Conservation (phyloP, 2,888 invertebrate species). For the Cyrtodaria siliqua region DNA sequence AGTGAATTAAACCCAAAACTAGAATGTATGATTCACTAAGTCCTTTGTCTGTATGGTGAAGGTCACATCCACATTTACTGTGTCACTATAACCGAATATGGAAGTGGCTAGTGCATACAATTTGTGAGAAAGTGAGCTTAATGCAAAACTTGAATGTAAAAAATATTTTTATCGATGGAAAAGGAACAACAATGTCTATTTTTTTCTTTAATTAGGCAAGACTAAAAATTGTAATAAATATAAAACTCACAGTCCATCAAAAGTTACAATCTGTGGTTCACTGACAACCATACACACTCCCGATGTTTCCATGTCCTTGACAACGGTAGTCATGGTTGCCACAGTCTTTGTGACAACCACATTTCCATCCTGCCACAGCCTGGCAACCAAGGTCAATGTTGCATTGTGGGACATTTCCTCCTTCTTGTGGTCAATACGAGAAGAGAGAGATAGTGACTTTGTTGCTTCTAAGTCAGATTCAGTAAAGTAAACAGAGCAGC, state of each 20-base stretch:
- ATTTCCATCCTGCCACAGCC: conserved; percentile 30
- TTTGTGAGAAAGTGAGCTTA: too few relatives aligned
- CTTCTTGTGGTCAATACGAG: conserved; percentile 38
- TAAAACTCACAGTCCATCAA: conserved; percentile 77
- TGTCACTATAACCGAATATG: too few relatives aligned
- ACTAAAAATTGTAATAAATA: too few relatives aligned
- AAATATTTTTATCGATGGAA: too few relatives aligned
- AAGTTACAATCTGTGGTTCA: conserved; percentile 71
- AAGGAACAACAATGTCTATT: too few relatives aligned
- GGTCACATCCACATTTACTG: too few relatives aligned
- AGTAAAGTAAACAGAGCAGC: conserved; percentile 12
- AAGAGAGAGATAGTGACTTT: conserved; percentile 11
- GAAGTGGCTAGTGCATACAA: too few relatives aligned
- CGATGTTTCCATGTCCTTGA: conserved; percentile 60
- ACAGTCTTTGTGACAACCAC: conserved; percentile 11
- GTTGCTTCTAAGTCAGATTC: background rate
- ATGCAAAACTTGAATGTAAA: too few relatives aligned
- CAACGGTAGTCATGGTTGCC: conserved; percentile 27
- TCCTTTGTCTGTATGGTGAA: too few relatives aligned
- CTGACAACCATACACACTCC: conserved; percentile 70
- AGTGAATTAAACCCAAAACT: too few relatives aligned
- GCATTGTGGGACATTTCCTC: conserved; percentile 9
- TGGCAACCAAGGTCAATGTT: conserved; percentile 37
- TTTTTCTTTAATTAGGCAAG: too few relatives aligned
- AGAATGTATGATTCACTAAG: too few relatives aligned